phyloP scores from a whole-genome alignment of 2,797 vertebrate species.

The Ispidina lecontei region DNA sequence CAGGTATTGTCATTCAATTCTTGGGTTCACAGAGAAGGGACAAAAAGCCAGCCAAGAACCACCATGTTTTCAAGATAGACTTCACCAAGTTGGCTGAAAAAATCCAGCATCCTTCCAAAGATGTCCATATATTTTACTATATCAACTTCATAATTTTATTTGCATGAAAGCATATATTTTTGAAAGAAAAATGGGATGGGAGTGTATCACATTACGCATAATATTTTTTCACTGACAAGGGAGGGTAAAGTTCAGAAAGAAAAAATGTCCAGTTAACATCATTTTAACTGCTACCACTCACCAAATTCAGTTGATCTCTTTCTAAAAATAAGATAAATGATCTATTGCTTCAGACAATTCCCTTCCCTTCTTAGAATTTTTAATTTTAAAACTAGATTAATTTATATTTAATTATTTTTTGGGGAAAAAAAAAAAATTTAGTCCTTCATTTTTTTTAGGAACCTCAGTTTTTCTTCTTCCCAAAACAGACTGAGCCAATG shows the following conservation, averaged over 20 bases:
- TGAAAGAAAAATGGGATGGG: neutral
- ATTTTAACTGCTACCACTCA: neutral
- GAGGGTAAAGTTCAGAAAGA: neutral
- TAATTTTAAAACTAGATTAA: neutral
- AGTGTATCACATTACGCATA: neutral
- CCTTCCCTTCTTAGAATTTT: neutral
- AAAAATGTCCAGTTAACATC: neutral
- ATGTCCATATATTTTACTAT: neutral
- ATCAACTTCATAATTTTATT: neutral
- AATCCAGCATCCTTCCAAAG: neutral
- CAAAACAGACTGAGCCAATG: neutral
- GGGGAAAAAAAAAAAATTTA: neutral
- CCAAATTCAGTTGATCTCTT: neutral
- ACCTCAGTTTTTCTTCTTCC: neutral
- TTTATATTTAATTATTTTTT: neutral
- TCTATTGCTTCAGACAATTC: neutral
- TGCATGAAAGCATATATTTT: neutral
- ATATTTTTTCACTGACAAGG: fast-evolving
- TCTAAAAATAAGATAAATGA: neutral
- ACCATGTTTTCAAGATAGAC: neutral
- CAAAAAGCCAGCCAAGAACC: neutral
- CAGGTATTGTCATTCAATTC: neutral
- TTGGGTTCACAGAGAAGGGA: neutral
- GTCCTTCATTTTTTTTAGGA: neutral
- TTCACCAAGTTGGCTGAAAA: neutral